Base-by-base conservation (phyloP, 2,113 vertebrate species). In the Corythornis cristatus region DNA sequence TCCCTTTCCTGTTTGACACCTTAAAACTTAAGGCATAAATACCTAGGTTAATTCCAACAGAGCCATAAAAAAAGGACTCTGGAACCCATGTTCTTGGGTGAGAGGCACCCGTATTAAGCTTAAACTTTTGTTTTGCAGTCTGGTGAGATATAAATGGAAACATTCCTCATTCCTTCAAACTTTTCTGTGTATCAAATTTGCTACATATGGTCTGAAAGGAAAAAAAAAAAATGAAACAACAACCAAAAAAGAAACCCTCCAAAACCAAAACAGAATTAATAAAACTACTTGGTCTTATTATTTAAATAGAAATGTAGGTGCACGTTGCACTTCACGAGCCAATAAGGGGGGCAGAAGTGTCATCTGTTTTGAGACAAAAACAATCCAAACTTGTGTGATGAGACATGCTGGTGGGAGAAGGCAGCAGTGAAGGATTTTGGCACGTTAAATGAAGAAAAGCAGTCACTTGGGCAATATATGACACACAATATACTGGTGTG, bases 331-430 rank as follows among this genome's bases (percentile, higher is more conserved):
- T 77, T 60, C 20, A 2, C 11, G 42, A 87, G 40, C 56, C 85
- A 93, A 82, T 87, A 73, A 94, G 79, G 74, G 84, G 84, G 82
- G 82, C 82, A 82, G 87, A 74, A 91, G 76, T 93, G 76, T 94
- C 95, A 95, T 93, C 72, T 93, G 94, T 91, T 94, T 87, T 80
- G 96, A 60, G 89, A 83, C 87, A 89, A 93, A 96, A 94, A 21
- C 89, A 91, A 90, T 88, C 86, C 95, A 87, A 93, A 95, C 64
- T 80, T 33, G 51, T 71, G 83, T 2, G 91, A 94, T 95, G 95
- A 95, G 89, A 71, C 89, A 95, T 92, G 70, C 1, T 67, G 93
- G 95, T 92, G 93, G 93, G 93, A 95, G 94, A 87, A 93, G 74
- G n/a, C 95, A 95, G 87, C 78, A 96, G 87, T 79, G 84, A 28